Evolutionary conservation across 30 jellyfish, hydroid and myxozoan species (phyloP).

Genomic region (Cassiopea xamachana): DNA sequence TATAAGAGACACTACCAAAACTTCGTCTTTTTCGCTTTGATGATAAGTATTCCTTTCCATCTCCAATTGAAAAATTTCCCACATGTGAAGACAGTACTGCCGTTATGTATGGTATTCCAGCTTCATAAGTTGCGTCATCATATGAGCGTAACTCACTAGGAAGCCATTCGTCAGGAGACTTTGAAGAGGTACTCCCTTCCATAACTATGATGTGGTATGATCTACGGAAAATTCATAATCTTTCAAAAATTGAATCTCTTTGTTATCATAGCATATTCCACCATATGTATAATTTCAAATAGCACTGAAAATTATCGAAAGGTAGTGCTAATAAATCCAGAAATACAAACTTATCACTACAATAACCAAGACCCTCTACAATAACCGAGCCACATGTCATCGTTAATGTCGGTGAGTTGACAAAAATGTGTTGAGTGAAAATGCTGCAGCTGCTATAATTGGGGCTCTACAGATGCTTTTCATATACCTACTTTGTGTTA

Average conservation of each 20-base stretch:
- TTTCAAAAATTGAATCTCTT: not conserved
- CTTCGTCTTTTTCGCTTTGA: slow-evolving; percentile 20
- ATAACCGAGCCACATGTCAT: not conserved
- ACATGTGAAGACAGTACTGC: slow-evolving; percentile 67
- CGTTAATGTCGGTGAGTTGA: no score
- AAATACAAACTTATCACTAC: not conserved
- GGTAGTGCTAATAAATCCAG: not conserved
- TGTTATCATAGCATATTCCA: not conserved
- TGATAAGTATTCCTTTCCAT: slow-evolving; percentile 72
- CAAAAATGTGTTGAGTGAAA: no score
- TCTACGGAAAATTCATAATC: not conserved
- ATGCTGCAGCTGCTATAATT: no score
- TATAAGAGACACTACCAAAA: slow-evolving; percentile 32
- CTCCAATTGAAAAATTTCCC: slow-evolving; percentile 65
- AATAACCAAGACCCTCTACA: no score
- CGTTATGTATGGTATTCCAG: slow-evolving; percentile 77
- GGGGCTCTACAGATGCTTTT: not conserved
- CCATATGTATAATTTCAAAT: not conserved
- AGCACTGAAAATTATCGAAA: no score
- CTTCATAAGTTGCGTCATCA: slow-evolving; percentile 32
- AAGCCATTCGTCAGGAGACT: slow-evolving; percentile 32
- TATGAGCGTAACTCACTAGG: slow-evolving; percentile 36
- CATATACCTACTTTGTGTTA: slow-evolving; percentile 38
- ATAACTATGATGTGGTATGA: slow-evolving; percentile 71
- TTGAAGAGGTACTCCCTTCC: slow-evolving; percentile 18